Conservation (phyloP, 1,140 invertebrate genomes). For the Diabrotica undecimpunctata region DNA sequence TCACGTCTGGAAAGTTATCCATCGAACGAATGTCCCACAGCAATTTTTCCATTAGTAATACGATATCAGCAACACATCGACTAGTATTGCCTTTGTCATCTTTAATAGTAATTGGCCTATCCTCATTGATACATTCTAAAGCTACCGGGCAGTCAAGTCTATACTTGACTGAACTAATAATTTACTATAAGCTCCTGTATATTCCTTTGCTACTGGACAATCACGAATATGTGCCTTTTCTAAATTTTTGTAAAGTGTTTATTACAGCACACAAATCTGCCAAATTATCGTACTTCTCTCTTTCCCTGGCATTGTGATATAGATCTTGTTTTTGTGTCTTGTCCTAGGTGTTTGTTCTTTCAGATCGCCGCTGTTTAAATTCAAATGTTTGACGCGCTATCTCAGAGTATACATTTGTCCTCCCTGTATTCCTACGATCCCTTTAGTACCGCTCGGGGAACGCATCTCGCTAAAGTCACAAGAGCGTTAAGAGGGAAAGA, state of each 20-base stretch:
- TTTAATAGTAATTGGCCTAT: constrained; percentile 96
- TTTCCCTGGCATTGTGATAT: constrained; percentile 88
- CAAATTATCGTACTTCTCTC: constrained; percentile 98
- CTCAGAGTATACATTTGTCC: too few species aligned
- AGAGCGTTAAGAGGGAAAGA: too few species aligned
- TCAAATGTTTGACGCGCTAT: too few species aligned
- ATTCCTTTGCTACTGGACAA: constrained; percentile 88
- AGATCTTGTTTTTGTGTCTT: too few species aligned
- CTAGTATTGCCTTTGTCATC: constrained; percentile 99
- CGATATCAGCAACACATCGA: constrained; percentile 98
- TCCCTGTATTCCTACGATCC: too few species aligned
- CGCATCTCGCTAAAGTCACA: too few species aligned
- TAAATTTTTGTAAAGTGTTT: constrained; percentile 91
- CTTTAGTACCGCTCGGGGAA: too few species aligned
- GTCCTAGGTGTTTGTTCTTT: too few species aligned
- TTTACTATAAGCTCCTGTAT: constrained; percentile 96
- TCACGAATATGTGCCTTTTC: constrained; percentile 99
- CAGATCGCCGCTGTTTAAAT: too few species aligned
- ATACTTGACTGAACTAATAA: constrained; percentile 86
- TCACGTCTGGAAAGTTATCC: constrained; percentile 94
- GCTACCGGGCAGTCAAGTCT: constrained; percentile 96
- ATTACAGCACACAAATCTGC: constrained; percentile 97
- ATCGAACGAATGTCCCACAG: constrained; percentile 93
- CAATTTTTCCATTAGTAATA: constrained; percentile 97
- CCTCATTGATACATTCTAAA: constrained; percentile 94